Percentiles rank a stretch among this genome's conserved stretches.
These are phyloP conservation scores for Encarsia formosa DNA, from an alignment of 2,888 invertebrate species.

Conservation along the genomic window DNA sequence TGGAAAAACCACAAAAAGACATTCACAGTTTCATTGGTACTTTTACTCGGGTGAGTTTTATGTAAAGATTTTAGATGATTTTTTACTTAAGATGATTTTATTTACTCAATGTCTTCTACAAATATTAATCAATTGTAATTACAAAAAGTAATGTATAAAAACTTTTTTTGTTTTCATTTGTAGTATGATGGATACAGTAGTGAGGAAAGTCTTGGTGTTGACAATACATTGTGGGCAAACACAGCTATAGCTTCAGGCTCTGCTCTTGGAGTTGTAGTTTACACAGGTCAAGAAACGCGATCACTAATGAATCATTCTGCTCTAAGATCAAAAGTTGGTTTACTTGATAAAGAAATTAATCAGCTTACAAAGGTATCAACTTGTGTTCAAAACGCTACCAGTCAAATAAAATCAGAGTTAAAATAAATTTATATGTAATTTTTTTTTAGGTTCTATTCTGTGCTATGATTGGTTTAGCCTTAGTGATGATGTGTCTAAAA, in stretches of 20 bases:
- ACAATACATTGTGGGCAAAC: slow-evolving; percentile 98
- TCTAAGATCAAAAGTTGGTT: slow-evolving; percentile 92
- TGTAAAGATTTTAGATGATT: too few species aligned
- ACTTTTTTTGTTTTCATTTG: slow-evolving; percentile 18
- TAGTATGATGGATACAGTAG: slow-evolving; percentile 61
- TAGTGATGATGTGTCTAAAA: slow-evolving; percentile 94
- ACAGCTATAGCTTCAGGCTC: slow-evolving; percentile 96
- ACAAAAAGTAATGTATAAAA: slow-evolving; percentile 1
- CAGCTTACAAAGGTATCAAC: slow-evolving; percentile 78
- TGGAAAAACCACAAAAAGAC: slow-evolving; percentile 96
- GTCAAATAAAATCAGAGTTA: not conserved
- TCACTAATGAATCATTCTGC: slow-evolving; percentile 98
- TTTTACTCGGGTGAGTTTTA: slow-evolving; percentile 60
- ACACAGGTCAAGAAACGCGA: slow-evolving; percentile 92
- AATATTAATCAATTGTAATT: too few species aligned
- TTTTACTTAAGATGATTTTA: too few species aligned
- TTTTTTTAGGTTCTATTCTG: slow-evolving; percentile 69
- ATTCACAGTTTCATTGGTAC: slow-evolving; percentile 97
- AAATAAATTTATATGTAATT: too few species aligned
- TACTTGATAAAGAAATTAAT: slow-evolving; percentile 94
- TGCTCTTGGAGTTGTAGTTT: slow-evolving; percentile 91
- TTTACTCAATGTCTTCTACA: too few species aligned
- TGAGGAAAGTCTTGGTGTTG: slow-evolving; percentile 84
- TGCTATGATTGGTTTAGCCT: slow-evolving; percentile 83
- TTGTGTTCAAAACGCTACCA: too few species aligned